A percentile compares a stretch with the other conserved stretches of the same genome.
Conservation (phyloP, 2,888 invertebrate species). For the Notocelia uddmanniana region DNA sequence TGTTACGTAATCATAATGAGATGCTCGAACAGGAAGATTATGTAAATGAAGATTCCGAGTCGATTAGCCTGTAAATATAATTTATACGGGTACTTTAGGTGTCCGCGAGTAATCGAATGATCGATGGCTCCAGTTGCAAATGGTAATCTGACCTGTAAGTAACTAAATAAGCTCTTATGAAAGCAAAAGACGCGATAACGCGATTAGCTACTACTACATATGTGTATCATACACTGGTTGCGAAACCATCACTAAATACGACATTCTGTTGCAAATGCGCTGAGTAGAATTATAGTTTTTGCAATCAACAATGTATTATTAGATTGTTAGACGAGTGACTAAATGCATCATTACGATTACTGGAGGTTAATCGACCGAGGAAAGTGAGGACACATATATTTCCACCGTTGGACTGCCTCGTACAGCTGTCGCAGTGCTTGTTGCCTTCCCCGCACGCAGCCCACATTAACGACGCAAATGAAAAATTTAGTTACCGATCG, state of each 20-base stretch:
- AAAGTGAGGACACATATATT: not conserved
- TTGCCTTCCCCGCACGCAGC: not conserved
- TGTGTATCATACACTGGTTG: constrained; percentile 9
- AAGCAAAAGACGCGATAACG: constrained; percentile 40
- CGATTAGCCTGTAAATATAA: constrained; percentile 58
- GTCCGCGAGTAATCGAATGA: constrained; percentile 40
- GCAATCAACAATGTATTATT: not conserved
- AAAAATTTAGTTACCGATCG: not conserved
- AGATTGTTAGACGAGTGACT: not conserved
- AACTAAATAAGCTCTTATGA: constrained; percentile 40
- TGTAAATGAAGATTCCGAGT: constrained; percentile 62
- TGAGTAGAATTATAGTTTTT: not conserved
- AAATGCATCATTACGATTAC: not conserved
- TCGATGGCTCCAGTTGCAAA: constrained; percentile 37
- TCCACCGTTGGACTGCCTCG: not conserved
- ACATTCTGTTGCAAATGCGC: not conserved
- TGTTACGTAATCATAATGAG: constrained; percentile 55
- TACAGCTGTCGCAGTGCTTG: not conserved
- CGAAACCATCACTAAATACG: constrained; percentile 4
- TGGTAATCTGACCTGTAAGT: constrained; percentile 37
- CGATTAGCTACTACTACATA: constrained; percentile 14
- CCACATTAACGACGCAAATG: not conserved
- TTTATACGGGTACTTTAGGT: constrained; percentile 41
- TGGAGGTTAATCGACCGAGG: not conserved
- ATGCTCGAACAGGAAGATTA: constrained; percentile 56